Base-by-base conservation (phyloP, 2,113 vertebrate genomes). In the Cyanocitta stelleri region DNA sequence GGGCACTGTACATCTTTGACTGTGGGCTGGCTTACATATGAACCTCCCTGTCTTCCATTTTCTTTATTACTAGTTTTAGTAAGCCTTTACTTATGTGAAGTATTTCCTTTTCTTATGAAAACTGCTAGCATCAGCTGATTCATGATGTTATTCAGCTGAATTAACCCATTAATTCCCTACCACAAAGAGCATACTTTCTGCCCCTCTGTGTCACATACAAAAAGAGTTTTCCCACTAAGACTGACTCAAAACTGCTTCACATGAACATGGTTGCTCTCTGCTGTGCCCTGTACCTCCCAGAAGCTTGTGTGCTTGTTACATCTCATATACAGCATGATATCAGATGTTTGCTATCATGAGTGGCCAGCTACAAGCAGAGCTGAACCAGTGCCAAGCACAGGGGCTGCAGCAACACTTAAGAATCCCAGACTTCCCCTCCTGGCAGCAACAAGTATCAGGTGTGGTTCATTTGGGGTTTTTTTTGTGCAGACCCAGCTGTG, bases 251-350 rank as follows among this genome's bases (percentile, higher is more conserved):
- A 67, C 69, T 72, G 33, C 11, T 72, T 83, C 32, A 33, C 29
- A 8, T 0, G 0, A 24, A 16, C 33, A 23, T 1, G 2, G 16
- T 43, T 54, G 33, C 26, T 73, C 76, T 52, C n/a, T 7, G 3
- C 33, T 2, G 1, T 10, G 3, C 33, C 20, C 37, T n/a, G 22
- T 33, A 26, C 52, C 30, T 91, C 48, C 49, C 20, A 30, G 55
- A 16, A 64, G 30, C 39, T 77, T 51, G 17, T 44, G 26, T 63
- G 27, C 46, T 72, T 16, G 18, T 52, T 80, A 37, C 4, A 29
- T 15, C 59, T 48, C 43, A 8, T 6, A 11, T 27, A 32, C 23
- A 37, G 23, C 2, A 0, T 7, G 11, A 2, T 55, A 63, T 27
- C 63, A 69, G 88, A 80, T 43, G 33, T 49, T 94, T 10, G 0